A percentile compares a stretch with the other conserved stretches of the same genome.
Evolutionary conservation across 1,140 invertebrate genomes (phyloP).

Genomic region (Colletes gigas): DNA sequence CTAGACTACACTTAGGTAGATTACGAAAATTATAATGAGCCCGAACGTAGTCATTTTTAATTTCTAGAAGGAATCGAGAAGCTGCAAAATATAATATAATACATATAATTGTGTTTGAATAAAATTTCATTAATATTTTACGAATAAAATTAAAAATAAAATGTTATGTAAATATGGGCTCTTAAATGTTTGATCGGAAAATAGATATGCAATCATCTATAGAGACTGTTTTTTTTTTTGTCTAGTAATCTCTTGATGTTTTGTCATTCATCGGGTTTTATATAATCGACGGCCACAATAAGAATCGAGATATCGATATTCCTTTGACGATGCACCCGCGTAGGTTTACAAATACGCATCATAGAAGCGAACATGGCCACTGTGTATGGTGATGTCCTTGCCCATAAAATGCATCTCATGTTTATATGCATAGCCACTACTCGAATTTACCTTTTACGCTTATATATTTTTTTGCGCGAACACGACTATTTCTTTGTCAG

Average conservation of each 20-base stretch:
- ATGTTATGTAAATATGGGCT: too few species aligned
- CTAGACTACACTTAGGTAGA: too few species aligned
- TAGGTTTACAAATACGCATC: constrained; percentile 2
- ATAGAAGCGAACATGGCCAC: not conserved
- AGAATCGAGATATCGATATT: not conserved
- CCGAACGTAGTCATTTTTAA: too few species aligned
- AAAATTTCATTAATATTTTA: too few species aligned
- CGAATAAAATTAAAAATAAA: too few species aligned
- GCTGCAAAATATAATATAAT: too few species aligned
- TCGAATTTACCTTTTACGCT: not conserved
- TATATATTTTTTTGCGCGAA: not conserved
- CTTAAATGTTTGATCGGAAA: too few species aligned
- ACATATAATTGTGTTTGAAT: too few species aligned
- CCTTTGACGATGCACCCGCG: not conserved
- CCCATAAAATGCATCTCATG: constrained; percentile 47
- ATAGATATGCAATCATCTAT: too few species aligned
- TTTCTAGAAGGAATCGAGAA: too few species aligned
- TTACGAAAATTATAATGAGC: too few species aligned
- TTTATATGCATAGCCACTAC: constrained; percentile 40
- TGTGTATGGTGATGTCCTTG: constrained; percentile 39
- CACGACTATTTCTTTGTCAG: not conserved
- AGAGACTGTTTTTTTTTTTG: too few species aligned
- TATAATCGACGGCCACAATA: not conserved
- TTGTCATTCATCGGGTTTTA: not conserved
- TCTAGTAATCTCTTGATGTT: not conserved